Percentiles rank a stretch among this genome's conserved stretches.
phyloP scores from a whole-genome alignment of 1,140 invertebrate species.

The Reticulitermes speratus region DNA sequence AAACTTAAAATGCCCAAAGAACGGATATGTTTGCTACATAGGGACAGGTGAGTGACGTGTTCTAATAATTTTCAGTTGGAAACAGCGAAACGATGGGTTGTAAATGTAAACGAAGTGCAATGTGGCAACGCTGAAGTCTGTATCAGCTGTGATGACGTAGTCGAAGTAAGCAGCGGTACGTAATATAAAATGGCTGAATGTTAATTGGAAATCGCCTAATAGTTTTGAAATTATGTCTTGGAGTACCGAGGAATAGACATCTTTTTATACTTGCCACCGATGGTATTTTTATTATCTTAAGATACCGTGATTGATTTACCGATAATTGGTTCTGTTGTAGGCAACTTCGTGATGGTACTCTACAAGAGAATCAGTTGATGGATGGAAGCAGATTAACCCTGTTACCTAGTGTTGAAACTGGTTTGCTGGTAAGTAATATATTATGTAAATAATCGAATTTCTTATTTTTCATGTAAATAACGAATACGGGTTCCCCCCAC shows the following conservation, averaged over 20 bases:
- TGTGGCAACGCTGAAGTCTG: conserved; percentile 18
- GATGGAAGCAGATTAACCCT: conserved; percentile 86
- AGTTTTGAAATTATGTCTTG: background rate
- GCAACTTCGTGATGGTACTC: conserved; percentile 81
- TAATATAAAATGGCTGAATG: background rate
- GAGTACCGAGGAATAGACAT: too few species aligned
- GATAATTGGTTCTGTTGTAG: conserved; percentile 52
- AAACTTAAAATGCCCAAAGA: conserved; percentile 88
- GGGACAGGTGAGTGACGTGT: conserved; percentile 76
- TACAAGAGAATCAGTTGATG: conserved; percentile 81
- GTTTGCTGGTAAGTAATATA: conserved; percentile 77
- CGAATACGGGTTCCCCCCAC: background rate
- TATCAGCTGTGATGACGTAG: conserved; percentile 27
- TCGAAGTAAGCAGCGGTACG: background rate
- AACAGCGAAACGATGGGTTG: background rate
- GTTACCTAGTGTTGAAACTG: conserved; percentile 90
- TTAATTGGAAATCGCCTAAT: background rate
- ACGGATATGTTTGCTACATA: conserved; percentile 85
- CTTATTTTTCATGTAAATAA: background rate
- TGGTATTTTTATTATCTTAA: too few species aligned
- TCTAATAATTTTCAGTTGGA: background rate
- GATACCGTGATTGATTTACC: background rate
- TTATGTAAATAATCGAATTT: background rate
- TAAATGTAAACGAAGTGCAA: background rate
- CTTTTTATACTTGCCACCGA: too few species aligned